Evolutionary conservation across 2,888 invertebrate species (phyloP).

Genomic region (Nephrotoma flavescens): DNA sequence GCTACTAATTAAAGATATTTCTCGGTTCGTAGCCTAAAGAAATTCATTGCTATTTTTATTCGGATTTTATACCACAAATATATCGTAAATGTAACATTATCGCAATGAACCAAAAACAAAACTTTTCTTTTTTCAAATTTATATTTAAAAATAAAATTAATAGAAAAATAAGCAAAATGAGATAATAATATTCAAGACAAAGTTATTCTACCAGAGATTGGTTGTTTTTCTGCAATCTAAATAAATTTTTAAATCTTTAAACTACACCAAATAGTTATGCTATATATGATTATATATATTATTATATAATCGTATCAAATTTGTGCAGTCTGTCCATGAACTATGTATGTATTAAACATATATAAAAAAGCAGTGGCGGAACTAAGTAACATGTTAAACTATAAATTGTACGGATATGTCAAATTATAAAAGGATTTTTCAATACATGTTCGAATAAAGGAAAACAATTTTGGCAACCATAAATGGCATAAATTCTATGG

Average conservation of each 20-base stretch:
- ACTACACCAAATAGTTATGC: neutral
- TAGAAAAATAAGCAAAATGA: neutral
- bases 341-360: neutral
- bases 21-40: neutral
- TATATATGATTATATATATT: neutral
- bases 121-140: neutral
- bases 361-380: neutral
- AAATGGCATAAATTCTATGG: neutral
- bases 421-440: neutral
- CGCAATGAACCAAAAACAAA: neutral
- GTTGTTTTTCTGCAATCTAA: neutral
- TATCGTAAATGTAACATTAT: neutral
- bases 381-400: neutral
- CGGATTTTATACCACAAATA: neutral
- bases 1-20: neutral
- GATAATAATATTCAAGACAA: neutral
- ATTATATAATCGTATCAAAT: neutral
- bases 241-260: neutral
- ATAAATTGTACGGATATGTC: neutral
- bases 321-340: neutral
- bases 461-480: neutral
- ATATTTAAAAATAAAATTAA: neutral
- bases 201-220: neutral
- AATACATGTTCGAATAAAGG: neutral
- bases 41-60: neutral